phyloP scores from a whole-genome alignment of 1,140 invertebrate species.

The Scaptomyza graminum region DNA sequence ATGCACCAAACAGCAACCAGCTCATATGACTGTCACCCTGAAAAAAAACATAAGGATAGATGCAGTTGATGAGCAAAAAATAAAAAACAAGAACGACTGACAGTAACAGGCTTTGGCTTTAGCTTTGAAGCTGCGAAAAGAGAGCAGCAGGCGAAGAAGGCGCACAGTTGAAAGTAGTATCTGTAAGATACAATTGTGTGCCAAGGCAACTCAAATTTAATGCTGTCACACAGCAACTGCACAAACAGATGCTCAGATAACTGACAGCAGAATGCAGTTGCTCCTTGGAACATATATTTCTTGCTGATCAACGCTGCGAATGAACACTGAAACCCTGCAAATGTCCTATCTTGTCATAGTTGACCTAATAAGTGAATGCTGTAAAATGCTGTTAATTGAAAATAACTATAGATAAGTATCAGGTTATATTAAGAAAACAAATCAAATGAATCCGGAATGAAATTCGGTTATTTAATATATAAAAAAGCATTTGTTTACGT shows the following conservation, averaged over 20 bases:
- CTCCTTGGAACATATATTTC: conserved; percentile 19
- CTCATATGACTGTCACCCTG: conserved; percentile 24
- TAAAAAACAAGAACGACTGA: conserved; percentile 3
- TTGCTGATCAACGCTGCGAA: conserved; percentile 2
- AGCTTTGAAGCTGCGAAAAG: not conserved
- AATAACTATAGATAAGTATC: no score
- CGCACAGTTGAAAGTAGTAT: not conserved
- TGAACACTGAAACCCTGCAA: not conserved
- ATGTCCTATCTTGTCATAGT: conserved; percentile 1
- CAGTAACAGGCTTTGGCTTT: conserved; percentile 26
- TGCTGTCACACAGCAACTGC: conserved; percentile 43
- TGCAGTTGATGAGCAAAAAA: conserved; percentile 22
- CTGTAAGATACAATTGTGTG: conserved; percentile 23
- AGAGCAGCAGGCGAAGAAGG: not conserved
- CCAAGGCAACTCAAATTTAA: conserved; percentile 49
- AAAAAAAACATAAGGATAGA: conserved; percentile 26
- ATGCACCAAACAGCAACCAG: conserved; percentile 24
- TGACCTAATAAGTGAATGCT: conserved; percentile 4
- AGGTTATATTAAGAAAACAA: no score
- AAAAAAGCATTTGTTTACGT: no score
- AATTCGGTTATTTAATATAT: no score
- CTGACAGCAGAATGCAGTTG: conserved; percentile 36
- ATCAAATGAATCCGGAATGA: no score
- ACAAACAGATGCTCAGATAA: conserved; percentile 41
- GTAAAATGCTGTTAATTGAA: no score